These are phyloP conservation scores for Gila robusta DNA, from an alignment of 2,797 vertebrate genomes.

Conservation along the genomic window DNA sequence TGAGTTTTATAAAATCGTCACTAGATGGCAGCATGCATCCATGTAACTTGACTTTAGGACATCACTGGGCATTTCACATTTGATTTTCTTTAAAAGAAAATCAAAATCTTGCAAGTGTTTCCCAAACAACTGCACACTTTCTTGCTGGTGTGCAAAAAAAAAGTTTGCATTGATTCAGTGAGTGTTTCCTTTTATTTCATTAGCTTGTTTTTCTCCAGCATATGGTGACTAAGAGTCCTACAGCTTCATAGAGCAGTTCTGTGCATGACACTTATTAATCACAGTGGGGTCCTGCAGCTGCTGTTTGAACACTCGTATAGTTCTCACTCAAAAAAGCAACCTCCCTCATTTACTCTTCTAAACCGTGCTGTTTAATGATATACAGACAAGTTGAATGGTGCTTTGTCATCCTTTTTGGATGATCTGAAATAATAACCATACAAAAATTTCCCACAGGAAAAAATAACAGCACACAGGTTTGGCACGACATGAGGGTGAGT, in stretches of 20 bases:
- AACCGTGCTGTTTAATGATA: neutral
- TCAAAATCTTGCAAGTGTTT: neutral
- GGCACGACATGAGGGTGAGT: neutral
- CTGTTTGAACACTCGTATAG: neutral
- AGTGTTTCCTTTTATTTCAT: conserved; percentile 3
- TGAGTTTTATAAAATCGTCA: neutral
- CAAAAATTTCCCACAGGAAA: neutral
- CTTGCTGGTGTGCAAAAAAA: neutral
- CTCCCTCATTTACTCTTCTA: neutral
- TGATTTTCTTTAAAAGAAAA: neutral
- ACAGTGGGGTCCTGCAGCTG: conserved; percentile 18
- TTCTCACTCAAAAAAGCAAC: neutral
- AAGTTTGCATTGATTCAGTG: neutral
- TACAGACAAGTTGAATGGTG: neutral
- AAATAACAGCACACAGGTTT: neutral
- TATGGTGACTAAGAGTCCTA: neutral
- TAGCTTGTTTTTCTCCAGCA: conserved; percentile 15
- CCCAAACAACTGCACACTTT: neutral
- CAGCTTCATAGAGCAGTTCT: neutral
- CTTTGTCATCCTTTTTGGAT: neutral
- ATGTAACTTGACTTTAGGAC: conserved; percentile 9
- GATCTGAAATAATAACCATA: neutral
- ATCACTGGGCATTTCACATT: neutral
- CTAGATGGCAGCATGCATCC: conserved; percentile 68
- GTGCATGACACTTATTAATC: neutral